Evolutionary conservation across 2,888 invertebrate genomes (phyloP), one percentile per base, ranked within the genome.

Genomic region (Polydrusus cervinus): DNA sequence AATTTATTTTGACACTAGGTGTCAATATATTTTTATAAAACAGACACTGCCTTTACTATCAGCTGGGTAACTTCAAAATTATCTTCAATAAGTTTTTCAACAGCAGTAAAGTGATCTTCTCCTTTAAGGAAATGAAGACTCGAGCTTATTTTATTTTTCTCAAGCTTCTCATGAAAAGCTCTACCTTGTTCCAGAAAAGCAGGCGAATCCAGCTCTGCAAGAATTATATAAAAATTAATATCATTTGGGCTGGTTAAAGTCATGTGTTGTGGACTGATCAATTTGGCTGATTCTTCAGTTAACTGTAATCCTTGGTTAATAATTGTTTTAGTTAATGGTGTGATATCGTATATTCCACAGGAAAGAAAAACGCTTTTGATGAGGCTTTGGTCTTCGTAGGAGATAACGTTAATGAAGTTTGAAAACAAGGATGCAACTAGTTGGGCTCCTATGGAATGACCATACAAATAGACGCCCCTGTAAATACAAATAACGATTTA

Each of bases 381-480:
- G 71, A 87, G 73, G 11, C 70, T 55, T 70, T 79, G 80, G 13
- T 85, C 80, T 43, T 80, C 77, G 57, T 75, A 71, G 10, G 82
- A 70, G 34, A 85, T 70, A 2, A 83, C 80, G 1, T 84, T 79
- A 67, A 84, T 80, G 70, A 83, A 82, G 1, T 87, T 84, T 78
- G 88, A 89, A 60, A 95, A 88, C 67, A 94, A 84, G 83, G 90
- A 91, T 0, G 93, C 91, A 0, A 93, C 90, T 3, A 97, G 88
- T 84, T 96, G 95, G 0, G 92, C 96, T 0, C 97, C 97, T 0
- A 95, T 96, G 9, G 96, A 96, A 85, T 97, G 96, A 0, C 97
- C 97, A 70, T 92, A 91, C 65, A 95, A 89, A 84, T 91, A 92
- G 20, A 96, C 90, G 3, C 90, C 90, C 79, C 93, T 94, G 86